Evolutionary conservation across 2,888 invertebrate species (phyloP).

Genomic region (Phortica magna): DNA sequence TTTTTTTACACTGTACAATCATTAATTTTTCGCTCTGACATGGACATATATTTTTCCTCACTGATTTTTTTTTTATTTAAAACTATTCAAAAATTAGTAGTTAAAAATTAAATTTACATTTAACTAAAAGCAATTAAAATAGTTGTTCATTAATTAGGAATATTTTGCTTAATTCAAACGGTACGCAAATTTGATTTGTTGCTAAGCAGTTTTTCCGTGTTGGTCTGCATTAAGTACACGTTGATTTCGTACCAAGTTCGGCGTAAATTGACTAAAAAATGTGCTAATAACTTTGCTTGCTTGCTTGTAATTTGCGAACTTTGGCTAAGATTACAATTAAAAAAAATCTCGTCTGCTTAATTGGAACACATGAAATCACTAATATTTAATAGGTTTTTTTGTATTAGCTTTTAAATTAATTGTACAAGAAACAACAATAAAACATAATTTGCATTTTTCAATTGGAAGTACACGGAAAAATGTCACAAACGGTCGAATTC

Average conservation of each 20-base stretch:
- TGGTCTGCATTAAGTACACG: not conserved
- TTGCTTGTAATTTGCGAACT: not conserved
- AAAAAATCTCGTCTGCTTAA: conserved; percentile 5
- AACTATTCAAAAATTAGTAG: not conserved
- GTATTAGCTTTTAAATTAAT: conserved; percentile 47
- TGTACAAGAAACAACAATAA: conserved; percentile 33
- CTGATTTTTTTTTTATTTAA: not conserved
- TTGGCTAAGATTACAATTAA: conserved; percentile 16
- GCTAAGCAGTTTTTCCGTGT: not conserved
- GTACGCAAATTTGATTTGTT: not conserved
- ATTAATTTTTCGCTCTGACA: not conserved
- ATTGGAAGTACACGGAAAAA: not conserved
- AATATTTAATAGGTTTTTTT: conserved; percentile 39
- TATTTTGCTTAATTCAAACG: not conserved
- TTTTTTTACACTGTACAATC: conserved; percentile 7
- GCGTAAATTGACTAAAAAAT: conserved; percentile 23
- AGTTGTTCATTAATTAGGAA: not conserved
- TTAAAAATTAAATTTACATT: not conserved
- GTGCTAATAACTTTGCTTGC: conserved; percentile 5
- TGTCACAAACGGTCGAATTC: not conserved
- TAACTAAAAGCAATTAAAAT: conserved; percentile 12
- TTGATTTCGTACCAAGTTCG: not conserved
- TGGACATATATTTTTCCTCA: not conserved
- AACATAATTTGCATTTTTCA: conserved; percentile 22
- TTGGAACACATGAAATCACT: conserved; percentile 42